phyloP scores from a whole-genome alignment of 2,797 vertebrate genomes.

The Premnoplex brunnescens region DNA sequence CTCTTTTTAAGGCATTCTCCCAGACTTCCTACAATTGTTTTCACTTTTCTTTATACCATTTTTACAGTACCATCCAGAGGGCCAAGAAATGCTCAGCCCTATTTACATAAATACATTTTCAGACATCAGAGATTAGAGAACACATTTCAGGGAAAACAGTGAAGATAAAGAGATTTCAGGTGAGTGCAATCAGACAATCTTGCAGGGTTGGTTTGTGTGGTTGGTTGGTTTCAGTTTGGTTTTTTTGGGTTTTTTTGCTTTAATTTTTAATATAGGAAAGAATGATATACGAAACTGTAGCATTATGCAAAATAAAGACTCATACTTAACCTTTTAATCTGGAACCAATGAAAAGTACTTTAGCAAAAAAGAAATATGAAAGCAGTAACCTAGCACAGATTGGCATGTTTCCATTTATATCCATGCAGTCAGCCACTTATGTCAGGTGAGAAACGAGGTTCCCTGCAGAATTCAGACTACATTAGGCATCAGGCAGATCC shows the following conservation, averaged over 20 bases:
- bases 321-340: background rate
- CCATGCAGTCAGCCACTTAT: background rate
- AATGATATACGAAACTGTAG: background rate
- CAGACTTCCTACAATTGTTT: background rate
- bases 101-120: constrained; percentile 2
- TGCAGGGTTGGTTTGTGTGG: background rate
- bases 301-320: background rate
- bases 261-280: background rate
- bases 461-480: background rate
- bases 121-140: background rate
- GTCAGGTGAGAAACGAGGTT: background rate
- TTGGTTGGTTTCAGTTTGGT: too few species aligned
- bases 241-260: background rate
- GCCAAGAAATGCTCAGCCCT: background rate
- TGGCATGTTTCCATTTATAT: background rate
- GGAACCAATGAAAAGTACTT: background rate
- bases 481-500: background rate
- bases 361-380: background rate
- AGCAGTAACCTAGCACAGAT: background rate
- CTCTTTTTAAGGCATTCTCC: background rate
- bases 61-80: background rate
- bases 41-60: background rate
- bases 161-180: background rate
- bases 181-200: background rate
- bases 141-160: background rate